Evolutionary conservation across 2,797 vertebrate genomes (phyloP).

Genomic region (Phoeniculus purpureus): DNA sequence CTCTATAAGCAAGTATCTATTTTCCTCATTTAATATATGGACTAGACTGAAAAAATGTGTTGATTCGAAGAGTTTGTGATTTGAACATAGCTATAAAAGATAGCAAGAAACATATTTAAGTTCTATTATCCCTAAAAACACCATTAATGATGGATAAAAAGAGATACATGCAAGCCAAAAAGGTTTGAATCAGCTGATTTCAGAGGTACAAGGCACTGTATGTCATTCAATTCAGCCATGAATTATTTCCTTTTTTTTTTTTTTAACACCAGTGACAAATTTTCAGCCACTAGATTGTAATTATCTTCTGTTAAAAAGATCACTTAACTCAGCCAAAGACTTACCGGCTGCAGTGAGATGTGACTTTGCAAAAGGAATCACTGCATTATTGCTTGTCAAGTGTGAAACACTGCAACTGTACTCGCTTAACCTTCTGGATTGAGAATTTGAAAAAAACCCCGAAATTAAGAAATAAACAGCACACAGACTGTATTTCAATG

Average conservation of each 20-base stretch:
- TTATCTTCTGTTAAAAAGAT: neutral
- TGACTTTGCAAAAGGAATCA: neutral
- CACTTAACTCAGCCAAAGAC: neutral
- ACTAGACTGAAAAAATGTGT: neutral
- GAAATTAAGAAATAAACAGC: neutral
- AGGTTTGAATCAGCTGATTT: slow-evolving; percentile 15
- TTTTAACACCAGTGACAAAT: neutral
- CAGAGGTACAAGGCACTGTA: slow-evolving; percentile 13
- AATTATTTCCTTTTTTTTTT: slow-evolving; percentile 33
- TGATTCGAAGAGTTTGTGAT: neutral
- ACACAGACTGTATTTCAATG: neutral
- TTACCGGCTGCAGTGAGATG: neutral
- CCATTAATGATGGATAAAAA: neutral
- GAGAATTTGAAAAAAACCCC: neutral
- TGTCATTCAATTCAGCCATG: slow-evolving; percentile 6
- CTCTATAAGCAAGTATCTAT: slow-evolving; percentile 16
- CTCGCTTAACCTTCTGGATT: neutral
- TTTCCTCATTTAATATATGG: slow-evolving; percentile 12
- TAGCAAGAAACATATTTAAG: neutral
- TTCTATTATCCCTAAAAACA: neutral
- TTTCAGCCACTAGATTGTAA: neutral
- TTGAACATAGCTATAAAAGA: neutral
- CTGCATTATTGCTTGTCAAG: neutral
- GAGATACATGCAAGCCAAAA: neutral
- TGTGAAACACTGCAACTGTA: neutral